Evolutionary conservation across 1,140 invertebrate genomes (phyloP), one percentile per base, ranked within the genome.

Genomic region (Drosophila eugracilis): DNA sequence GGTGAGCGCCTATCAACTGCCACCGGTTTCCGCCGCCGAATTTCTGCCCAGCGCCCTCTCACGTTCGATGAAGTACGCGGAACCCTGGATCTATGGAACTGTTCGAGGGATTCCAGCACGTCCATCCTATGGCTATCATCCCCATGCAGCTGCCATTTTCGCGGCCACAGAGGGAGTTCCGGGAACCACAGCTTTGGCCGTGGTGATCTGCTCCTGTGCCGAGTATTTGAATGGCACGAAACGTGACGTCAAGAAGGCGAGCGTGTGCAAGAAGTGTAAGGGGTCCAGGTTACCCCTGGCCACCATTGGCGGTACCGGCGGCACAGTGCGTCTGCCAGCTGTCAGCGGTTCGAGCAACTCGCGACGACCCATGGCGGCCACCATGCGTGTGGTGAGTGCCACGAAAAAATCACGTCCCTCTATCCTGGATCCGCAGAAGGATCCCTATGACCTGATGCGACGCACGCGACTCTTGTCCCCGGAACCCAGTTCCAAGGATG

Each of bases 361-460:
- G 21, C 92, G 74, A 4, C 83, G 81, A 30, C 78, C 83, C 26
- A 66, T 86, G 74, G 93, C 94, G 36, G 94, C 94, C 36, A 95
- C 94, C n/a, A 93, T 94, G 41, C 92, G 94, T 53, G 92, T 94
- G 48, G 93, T 93, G 62, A 92, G 92, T 45, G 89, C 92, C 34
- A 90, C 91, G n/a, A 91, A 91, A 24, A 94, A 94, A 70, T 92
- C 93, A 41, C 92, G 94, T 75, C 94, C 94, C 37, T 93, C 93
- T 24, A 95, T 95, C 75, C 62, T 94, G 49, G 92, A 94, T 89
- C 91, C 92, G 30, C 93, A 93, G 81, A 93, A 92, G 67, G 96
- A 96, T 92, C 96, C 96, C 0, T 97, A 96, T 92, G 96, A 96
- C 91, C 92, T 96, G 57, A 96, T 97, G 95, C 93, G 96, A 78